Evolutionary conservation across 2,888 invertebrate genomes (phyloP).

Genomic region (Phalera bucephala): DNA sequence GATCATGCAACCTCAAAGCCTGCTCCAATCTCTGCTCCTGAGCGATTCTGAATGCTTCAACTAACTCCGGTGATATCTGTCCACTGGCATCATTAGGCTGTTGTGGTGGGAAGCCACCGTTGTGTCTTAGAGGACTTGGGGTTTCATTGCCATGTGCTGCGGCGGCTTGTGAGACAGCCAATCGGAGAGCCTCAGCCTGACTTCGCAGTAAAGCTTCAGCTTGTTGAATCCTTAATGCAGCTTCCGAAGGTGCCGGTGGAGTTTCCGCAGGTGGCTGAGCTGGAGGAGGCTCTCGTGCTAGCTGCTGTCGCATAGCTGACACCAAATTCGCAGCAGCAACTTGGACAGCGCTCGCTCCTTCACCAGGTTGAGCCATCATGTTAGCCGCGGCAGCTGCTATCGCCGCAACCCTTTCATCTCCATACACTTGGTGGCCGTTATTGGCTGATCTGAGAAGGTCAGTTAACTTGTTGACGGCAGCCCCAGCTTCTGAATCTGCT

Average conservation of each 20-base stretch:
- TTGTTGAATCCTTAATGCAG: constrained; percentile 88
- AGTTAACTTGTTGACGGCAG: constrained; percentile 83
- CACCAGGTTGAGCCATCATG: constrained; percentile 84
- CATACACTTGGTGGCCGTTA: constrained; percentile 85
- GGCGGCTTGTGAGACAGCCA: constrained; percentile 90
- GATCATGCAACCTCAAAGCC: constrained; percentile 91
- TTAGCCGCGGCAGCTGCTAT: constrained; percentile 86
- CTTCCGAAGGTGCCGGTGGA: constrained; percentile 91
- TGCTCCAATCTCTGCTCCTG: constrained; percentile 93
- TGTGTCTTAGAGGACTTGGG: constrained; percentile 71
- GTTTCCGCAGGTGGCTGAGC: constrained; percentile 90
- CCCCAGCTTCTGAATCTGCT: constrained; percentile 88
- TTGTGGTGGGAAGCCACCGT: constrained; percentile 72
- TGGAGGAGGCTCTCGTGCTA: constrained; percentile 74
- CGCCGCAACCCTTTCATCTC: constrained; percentile 87
- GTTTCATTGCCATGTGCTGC: constrained; percentile 76
- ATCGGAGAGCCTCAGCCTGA: constrained; percentile 92
- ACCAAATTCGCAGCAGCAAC: constrained; percentile 90
- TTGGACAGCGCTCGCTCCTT: constrained; percentile 86
- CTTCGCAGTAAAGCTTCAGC: constrained; percentile 92
- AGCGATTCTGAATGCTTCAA: constrained; percentile 87
- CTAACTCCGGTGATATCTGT: constrained; percentile 87
- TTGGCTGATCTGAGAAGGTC: constrained; percentile 85
- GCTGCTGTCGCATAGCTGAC: constrained; percentile 88
- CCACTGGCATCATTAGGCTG: constrained; percentile 69